Evolutionary conservation across 1,140 invertebrate species (phyloP).

Genomic region (Nebria ingens): DNA sequence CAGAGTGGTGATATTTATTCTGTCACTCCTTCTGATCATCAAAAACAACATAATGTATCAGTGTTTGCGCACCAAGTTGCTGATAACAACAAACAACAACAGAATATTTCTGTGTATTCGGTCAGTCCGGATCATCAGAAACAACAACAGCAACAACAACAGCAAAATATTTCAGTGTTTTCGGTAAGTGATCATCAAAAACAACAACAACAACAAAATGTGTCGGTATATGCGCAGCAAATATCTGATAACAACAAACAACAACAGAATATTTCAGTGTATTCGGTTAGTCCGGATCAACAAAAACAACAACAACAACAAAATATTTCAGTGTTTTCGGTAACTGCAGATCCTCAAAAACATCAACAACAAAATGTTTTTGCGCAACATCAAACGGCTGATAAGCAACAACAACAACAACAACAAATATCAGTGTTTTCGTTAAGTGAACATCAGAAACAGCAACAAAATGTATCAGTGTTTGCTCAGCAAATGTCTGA

Average conservation of each 20-base stretch:
- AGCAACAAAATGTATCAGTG: too few relatives aligned
- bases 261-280: too few relatives aligned
- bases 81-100: not conserved
- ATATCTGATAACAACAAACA: too few relatives aligned
- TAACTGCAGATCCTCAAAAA: not conserved
- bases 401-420: not conserved
- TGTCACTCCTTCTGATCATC: not conserved
- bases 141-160: conserved; percentile 12
- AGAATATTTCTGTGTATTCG: too few relatives aligned
- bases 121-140: conserved; percentile 1
- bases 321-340: not conserved
- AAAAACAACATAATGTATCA: not conserved
- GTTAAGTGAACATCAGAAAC: too few relatives aligned
- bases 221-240: not conserved
- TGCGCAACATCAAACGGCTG: not conserved
- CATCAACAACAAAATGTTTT: not conserved
- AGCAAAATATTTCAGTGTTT: not conserved
- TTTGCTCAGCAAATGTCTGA: conserved; percentile 8
- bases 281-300: not conserved
- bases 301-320: conserved; percentile 12
- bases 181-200: too few relatives aligned
- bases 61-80: not conserved
- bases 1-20: conserved; percentile 3
- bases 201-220: too few relatives aligned
- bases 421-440: not conserved